Conservation (phyloP, 2,888 invertebrate species). For the Caenorhabditis doughertyi region DNA sequence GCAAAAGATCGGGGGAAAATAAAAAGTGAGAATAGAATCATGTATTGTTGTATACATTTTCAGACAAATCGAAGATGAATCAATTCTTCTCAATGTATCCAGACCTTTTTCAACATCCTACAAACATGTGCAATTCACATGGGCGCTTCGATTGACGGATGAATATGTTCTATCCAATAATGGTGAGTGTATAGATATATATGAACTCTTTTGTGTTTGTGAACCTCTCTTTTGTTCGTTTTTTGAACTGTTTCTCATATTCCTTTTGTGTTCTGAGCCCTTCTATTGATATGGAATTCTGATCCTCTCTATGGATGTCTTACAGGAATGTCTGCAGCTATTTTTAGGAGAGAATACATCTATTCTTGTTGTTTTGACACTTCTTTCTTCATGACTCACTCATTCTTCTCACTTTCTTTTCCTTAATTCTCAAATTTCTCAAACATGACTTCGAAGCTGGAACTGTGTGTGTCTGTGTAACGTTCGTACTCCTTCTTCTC, state of each 20-base stretch:
- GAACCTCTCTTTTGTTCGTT: slow-evolving; percentile 10
- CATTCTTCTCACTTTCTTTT: not conserved
- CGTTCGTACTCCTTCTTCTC: not conserved
- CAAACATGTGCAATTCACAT: slow-evolving; percentile 82
- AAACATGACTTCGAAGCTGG: slow-evolving; percentile 52
- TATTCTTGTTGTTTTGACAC: slow-evolving; percentile 27
- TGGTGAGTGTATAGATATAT: slow-evolving; percentile 51
- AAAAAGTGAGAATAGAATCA: too few relatives aligned
- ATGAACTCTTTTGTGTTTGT: not conserved
- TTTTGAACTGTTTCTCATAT: not conserved
- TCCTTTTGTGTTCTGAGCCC: slow-evolving; percentile 3
- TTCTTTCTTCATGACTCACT: slow-evolving; percentile 5
- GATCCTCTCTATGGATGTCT: not conserved
- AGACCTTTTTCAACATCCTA: slow-evolving; percentile 80
- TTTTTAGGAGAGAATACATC: not conserved
- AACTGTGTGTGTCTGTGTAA: slow-evolving; percentile 13
- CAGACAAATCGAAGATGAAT: slow-evolving; percentile 79
- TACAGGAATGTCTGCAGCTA: not conserved
- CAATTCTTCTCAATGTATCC: slow-evolving; percentile 80
- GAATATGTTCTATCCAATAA: slow-evolving; percentile 70
- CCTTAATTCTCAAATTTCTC: slow-evolving; percentile 26
- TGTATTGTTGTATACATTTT: not conserved
- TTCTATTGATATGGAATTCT: not conserved
- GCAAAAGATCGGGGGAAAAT: slow-evolving; percentile 36
- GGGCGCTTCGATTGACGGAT: slow-evolving; percentile 77